Evolutionary conservation across 2,113 vertebrate genomes (phyloP).

Genomic region (Calonectris borealis): DNA sequence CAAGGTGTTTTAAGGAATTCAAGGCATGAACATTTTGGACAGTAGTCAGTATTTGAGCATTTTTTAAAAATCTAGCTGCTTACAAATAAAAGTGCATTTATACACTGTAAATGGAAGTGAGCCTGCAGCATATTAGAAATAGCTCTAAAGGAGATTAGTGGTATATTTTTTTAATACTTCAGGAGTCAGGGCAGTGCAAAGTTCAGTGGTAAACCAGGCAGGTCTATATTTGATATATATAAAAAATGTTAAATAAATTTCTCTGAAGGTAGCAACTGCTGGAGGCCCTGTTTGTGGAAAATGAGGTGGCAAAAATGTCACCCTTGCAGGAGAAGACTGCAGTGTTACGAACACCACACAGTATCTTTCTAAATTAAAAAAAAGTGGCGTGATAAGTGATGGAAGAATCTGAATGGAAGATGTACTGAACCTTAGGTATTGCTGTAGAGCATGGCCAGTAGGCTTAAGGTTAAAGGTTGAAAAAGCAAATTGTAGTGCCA

Average conservation of each 20-base stretch:
- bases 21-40: neutral
- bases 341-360: neutral
- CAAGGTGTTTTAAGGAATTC: neutral
- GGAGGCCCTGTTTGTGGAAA: neutral
- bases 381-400: rapidly evolving
- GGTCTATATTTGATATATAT: neutral
- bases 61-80: neutral
- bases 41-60: neutral
- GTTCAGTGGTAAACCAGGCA: neutral
- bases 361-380: neutral
- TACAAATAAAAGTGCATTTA: neutral
- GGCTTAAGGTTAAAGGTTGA: neutral
- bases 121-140: neutral
- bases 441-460: neutral
- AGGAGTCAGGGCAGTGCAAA: neutral
- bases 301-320: neutral
- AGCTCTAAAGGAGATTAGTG: neutral
- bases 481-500: neutral
- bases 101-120: neutral
- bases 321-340: neutral
- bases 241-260: neutral
- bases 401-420: neutral
- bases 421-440: neutral
- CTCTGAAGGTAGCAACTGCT: neutral
- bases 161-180: neutral